Conservation (phyloP, 2,797 vertebrate species). For the Anisognathus igniventris region DNA sequence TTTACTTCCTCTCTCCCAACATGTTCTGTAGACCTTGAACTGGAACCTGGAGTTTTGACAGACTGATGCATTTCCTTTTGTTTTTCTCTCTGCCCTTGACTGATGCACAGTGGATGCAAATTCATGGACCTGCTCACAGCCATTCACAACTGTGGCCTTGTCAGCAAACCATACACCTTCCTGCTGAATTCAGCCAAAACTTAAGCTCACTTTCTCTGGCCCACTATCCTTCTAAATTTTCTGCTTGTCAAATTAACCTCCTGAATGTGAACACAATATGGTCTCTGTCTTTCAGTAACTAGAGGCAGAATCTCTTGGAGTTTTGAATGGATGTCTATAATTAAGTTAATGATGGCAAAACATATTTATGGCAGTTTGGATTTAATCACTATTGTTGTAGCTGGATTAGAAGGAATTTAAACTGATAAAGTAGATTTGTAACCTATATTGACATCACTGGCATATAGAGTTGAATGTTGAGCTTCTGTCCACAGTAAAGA, state of each 20-base stretch:
- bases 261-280: neutral
- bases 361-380: neutral
- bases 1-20: neutral
- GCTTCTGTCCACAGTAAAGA: neutral
- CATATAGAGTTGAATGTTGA: neutral
- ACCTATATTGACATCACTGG: neutral
- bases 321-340: neutral
- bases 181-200: neutral
- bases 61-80: neutral
- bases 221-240: neutral
- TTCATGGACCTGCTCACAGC: neutral
- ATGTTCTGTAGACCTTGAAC: neutral
- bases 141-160: neutral
- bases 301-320: neutral
- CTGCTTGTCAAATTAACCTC: neutral
- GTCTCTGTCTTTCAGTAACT: neutral
- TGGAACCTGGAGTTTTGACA: neutral
- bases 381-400: neutral
- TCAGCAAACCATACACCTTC: neutral
- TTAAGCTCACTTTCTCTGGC: neutral
- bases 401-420: neutral
- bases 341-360: neutral
- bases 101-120: neutral
- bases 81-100: neutral
- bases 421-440: neutral